Base-by-base conservation (phyloP, 2,113 vertebrate species). In the Dissostichus mawsoni region DNA sequence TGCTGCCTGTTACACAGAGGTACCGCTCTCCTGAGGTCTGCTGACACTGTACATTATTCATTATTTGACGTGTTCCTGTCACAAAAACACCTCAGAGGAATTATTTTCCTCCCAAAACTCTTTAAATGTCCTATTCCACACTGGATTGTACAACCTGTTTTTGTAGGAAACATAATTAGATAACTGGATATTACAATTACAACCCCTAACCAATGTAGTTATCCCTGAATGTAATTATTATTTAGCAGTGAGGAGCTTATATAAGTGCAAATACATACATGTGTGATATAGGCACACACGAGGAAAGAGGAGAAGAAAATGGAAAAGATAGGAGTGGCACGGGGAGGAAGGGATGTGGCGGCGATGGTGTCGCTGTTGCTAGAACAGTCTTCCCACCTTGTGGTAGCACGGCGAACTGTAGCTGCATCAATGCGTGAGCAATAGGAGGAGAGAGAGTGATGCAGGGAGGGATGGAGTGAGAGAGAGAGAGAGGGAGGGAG, bases 381-480 rank as follows among this genome's bases (percentile, higher is more conserved):
- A 84, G 92, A 94, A 92, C 95, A 95, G 96, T 94, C 96, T 97
- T 96, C 96, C 96, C 98, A 97, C 98, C 98, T 99, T 97, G 97
- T 97, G 98, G 97, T 92, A 93, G 95, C 93, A 93, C 80, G 86
- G 97, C 92, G 97, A 99, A 99, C 96, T 99, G 97, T 97, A 98
- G 97, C 97, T 92, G 93, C 93, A 91, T 91, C 81, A 87, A 72
- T 78, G 89, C 78, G 63, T 88, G 87, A 91, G 93, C 82, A 69
- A 82, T 72, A 51, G 84, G 78, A 80, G 71, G 51, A 72, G 70
- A 75, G 80, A 51, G 69, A 69, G 58, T 17, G 51, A 14, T 61
- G 56, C 48, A 29, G 47, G 16, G 76, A 67, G 29, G 41, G 80
- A 84, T 78, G 36, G 88, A 87, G 85, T 65, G 84, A 85, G 86